Percentiles rank a stretch among this genome's conserved stretches.
Conservation (phyloP, 2,113 vertebrate genomes). For the Monopterus albus region DNA sequence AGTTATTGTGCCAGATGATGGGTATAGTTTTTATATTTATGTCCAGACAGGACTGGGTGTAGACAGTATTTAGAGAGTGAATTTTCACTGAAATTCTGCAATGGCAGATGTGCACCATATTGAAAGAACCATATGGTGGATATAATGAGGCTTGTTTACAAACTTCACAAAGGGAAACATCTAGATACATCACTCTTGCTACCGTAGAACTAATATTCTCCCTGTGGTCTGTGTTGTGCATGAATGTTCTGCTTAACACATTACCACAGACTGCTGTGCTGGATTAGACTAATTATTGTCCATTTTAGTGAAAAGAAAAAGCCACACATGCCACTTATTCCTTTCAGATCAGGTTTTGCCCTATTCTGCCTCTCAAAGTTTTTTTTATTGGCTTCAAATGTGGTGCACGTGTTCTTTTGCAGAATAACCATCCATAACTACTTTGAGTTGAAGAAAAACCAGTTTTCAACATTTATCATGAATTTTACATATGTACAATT, state of each 20-base stretch:
- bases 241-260: not conserved
- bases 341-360: no score
- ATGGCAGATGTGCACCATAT: conserved; percentile 10
- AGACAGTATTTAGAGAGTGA: conserved; percentile 19
- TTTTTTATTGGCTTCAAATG: no score
- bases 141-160: conserved; percentile 51
- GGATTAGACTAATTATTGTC: not conserved
- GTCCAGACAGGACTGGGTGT: not conserved
- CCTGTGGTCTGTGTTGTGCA: not conserved
- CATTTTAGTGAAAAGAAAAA: not conserved
- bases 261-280: not conserved
- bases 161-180: conserved; percentile 25
- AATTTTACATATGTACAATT: no score
- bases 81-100: conserved; percentile 38
- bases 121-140: conserved; percentile 57
- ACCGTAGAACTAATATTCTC: no score
- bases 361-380: no score
- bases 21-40: conserved; percentile 42
- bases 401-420: no score
- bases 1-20: conserved; percentile 30
- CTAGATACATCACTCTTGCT: no score
- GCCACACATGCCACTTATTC: no score
- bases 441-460: no score
- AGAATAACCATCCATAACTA: no score
- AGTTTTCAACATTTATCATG: no score